A percentile compares a stretch with the other conserved stretches of the same genome.
Evolutionary conservation across 1,140 invertebrate genomes (phyloP).

Genomic region (Pseudoatta argentina): DNA sequence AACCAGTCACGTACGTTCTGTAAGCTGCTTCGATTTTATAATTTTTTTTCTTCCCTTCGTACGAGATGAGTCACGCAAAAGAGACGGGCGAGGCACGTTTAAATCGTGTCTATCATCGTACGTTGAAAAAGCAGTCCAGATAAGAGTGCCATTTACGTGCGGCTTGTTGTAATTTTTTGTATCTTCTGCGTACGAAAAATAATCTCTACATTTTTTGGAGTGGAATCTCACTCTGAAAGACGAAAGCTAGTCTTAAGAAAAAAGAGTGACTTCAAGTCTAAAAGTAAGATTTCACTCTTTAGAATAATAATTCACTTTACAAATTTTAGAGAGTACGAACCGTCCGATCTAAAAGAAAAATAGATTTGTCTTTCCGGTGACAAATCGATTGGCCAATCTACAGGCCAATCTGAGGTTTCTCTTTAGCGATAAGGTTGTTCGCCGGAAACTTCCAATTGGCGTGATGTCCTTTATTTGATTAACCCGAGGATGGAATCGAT

Average conservation of each 20-base stretch:
- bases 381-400: background rate
- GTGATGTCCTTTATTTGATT: slow-evolving; percentile 20
- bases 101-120: background rate
- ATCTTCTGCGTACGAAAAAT: background rate
- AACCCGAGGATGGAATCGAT: slow-evolving; percentile 43
- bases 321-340: no score
- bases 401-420: background rate
- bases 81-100: background rate
- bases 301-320: no score
- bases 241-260: no score
- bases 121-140: background rate
- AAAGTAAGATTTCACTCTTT: no score
- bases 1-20: background rate
- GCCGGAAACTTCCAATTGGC: slow-evolving; percentile 11
- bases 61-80: slow-evolving; percentile 20
- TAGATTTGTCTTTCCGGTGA: no score
- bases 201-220: background rate
- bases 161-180: background rate
- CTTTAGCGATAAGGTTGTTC: background rate
- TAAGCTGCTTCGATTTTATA: background rate
- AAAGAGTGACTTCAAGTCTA: no score
- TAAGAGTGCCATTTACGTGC: background rate
- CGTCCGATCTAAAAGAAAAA: background rate
- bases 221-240: no score
- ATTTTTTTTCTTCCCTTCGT: background rate